Base-by-base conservation (phyloP, 2,888 invertebrate species). In the Sarcophaga caerulescens region DNA sequence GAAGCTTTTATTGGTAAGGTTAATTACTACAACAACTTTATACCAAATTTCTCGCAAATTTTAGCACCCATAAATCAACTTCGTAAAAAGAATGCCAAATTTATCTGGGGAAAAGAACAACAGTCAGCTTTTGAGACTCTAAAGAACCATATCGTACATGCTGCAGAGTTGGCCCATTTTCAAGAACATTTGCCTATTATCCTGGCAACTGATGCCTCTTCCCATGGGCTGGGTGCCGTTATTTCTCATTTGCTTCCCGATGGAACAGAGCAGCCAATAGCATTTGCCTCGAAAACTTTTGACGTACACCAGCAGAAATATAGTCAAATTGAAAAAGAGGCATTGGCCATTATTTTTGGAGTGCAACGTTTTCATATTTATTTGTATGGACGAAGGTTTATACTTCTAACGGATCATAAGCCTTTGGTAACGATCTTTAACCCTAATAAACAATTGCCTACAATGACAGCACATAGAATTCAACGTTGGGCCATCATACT, bases 301-400 rank as follows among this genome's bases (percentile, higher is more conserved):
- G 75, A 75, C 44, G 25, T 35, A 63, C 71, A 79, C 25, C 79
- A 84, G 19, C 14, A 68, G 4, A 59, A 57, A 19, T 84, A 78
- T 12, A 84, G 83, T 17, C 69, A 79, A 75, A 79, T 82, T 60
- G 78, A 75, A 47, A 85, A n/a, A n/a, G n/a, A n/a, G 35, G 79
- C 65, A 14, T 14, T 83, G 35, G 44, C 59, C 6, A 77, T 78
- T 23, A 66, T 84, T 19, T 84, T 81, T 65, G 81, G 68, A 14
- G 65, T 78, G 17, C 17, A 69, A 45, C 45, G 68, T 14, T 71
- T 79, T 57, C 47, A 47, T 14, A 10, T 12, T 12, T 47, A 47
- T 14, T 14, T 47, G 47, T 60, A 60, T 60, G 60, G 60, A 8
- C 60, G 60, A 8, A 60, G 17, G 17, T 60, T 60, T 60, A 60